Conservation (phyloP, 1,140 invertebrate species). For the Chymomyza costata region DNA sequence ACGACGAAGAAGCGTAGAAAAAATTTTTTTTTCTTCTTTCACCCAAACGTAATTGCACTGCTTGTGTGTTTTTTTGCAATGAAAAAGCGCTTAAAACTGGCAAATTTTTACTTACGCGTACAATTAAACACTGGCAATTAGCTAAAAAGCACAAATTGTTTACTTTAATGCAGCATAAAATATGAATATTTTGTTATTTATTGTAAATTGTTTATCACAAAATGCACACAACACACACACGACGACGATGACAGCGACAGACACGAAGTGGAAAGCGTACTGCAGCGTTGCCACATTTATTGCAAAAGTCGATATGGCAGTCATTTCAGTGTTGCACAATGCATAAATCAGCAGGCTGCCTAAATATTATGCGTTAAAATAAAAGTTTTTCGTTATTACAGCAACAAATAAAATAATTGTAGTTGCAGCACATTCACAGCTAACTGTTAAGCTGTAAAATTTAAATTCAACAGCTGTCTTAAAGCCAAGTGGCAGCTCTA, state of each 20-base stretch:
- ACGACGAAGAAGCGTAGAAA: constrained; percentile 41
- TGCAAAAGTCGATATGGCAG: too few species aligned
- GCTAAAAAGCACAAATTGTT: constrained; percentile 48
- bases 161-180: constrained; percentile 36
- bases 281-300: too few species aligned
- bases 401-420: too few species aligned
- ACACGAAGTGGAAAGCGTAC: constrained; percentile 44
- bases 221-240: constrained; percentile 53
- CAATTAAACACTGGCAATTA: constrained; percentile 37
- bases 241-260: constrained; percentile 36
- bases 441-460: too few species aligned
- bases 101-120: constrained; percentile 49
- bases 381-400: too few species aligned
- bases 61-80: constrained; percentile 18
- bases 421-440: too few species aligned
- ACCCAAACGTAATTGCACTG: constrained; percentile 61
- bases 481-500: too few species aligned
- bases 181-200: constrained; percentile 54
- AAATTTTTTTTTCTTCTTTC: constrained; percentile 41
- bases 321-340: too few species aligned
- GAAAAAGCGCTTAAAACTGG: constrained; percentile 32
- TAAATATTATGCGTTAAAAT: too few species aligned
- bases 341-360: too few species aligned
- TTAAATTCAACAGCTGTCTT: too few species aligned
- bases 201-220: constrained; percentile 64